Conservation (phyloP, 1,140 invertebrate genomes). For the Rhagoletis pomonella region DNA sequence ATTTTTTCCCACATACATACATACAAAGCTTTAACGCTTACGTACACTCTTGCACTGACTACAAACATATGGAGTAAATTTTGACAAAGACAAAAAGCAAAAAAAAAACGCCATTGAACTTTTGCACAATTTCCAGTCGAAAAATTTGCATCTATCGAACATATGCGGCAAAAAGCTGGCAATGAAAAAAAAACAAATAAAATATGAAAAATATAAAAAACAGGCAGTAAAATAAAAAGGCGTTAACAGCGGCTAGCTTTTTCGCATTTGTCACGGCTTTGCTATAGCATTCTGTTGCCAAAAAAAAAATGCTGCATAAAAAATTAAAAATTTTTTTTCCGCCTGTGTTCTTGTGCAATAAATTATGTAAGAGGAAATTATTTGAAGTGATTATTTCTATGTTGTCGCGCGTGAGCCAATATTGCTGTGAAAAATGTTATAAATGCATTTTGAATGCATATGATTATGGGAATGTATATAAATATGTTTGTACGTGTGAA, state of each 20-base stretch:
- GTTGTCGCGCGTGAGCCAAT: background rate
- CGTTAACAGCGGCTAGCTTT: background rate
- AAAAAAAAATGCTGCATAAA: too few species aligned
- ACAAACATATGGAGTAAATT: background rate
- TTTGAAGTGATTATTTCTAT: conserved; percentile 33
- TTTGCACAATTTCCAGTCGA: conserved; percentile 37
- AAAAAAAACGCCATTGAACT: conserved; percentile 5
- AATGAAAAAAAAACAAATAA: background rate
- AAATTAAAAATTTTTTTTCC: background rate
- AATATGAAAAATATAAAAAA: background rate
- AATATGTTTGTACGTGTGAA: background rate
- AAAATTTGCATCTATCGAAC: conserved; percentile 49
- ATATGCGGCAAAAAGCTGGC: background rate
- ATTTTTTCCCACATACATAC: background rate
- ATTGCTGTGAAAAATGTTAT: background rate
- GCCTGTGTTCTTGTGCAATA: background rate
- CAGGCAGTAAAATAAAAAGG: background rate
- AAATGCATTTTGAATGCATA: background rate
- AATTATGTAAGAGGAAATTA: conserved; percentile 44
- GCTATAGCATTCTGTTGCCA: background rate
- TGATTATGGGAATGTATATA: background rate
- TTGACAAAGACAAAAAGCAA: background rate
- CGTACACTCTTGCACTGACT: too few species aligned
- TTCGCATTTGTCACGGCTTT: background rate
- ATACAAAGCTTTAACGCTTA: too few species aligned